Conservation (phyloP, 1,140 invertebrate species). For the Drosophila mayri region DNA sequence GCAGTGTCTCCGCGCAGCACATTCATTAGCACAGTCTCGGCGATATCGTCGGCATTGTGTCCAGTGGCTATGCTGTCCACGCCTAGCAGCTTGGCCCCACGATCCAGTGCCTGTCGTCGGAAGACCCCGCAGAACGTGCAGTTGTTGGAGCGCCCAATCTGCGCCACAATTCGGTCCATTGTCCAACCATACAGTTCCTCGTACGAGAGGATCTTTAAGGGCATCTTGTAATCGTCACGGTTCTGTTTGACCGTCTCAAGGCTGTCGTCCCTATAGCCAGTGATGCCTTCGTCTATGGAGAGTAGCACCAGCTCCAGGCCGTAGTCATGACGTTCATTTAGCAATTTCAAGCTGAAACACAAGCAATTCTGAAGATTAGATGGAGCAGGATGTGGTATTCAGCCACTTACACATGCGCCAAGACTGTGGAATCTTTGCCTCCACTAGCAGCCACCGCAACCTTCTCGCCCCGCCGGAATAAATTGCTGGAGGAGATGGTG, state of each 20-base stretch:
- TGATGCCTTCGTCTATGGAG: conserved; percentile 99
- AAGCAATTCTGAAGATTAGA: background rate
- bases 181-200: conserved; percentile 99
- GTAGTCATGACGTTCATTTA: conserved; percentile 97
- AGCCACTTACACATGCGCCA: conserved; percentile 90
- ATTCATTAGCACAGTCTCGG: conserved; percentile 99
- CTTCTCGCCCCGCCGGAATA: conserved; percentile 94
- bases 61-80: conserved; percentile 98
- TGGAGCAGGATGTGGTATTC: background rate
- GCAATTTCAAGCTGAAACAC: conserved; percentile 89
- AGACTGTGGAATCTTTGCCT: conserved; percentile 99
- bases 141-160: conserved; percentile 98
- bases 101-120: conserved; percentile 96
- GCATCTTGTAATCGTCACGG: conserved; percentile 95
- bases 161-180: conserved; percentile 98
- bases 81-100: conserved; percentile 94
- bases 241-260: conserved; percentile 98
- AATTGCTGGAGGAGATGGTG: conserved; percentile 93
- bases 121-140: conserved; percentile 99
- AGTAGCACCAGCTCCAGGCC: conserved; percentile 95
- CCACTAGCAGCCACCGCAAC: conserved; percentile 99
- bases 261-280: conserved; percentile 99
- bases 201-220: conserved; percentile 98
- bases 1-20: conserved; percentile 98
- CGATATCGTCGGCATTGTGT: conserved; percentile 99